These are phyloP conservation scores for Muschampia plurimacula DNA, from an alignment of 2,888 invertebrate genomes.

Conservation along the genomic window DNA sequence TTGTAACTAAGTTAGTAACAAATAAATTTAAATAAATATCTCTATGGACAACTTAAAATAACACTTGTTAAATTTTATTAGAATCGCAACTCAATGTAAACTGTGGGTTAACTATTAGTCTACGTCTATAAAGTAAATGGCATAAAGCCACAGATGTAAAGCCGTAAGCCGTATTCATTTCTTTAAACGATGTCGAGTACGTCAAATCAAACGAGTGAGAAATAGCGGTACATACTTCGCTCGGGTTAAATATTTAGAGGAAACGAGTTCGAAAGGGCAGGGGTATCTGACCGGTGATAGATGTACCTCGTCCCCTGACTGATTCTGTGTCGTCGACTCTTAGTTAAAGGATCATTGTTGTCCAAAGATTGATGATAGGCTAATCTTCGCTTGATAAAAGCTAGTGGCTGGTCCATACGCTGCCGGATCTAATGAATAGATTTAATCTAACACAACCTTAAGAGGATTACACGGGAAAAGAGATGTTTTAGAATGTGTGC, in stretches of 20 bases:
- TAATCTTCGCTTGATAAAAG: slow-evolving; percentile 65
- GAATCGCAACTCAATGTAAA: no score
- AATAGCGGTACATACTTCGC: slow-evolving; percentile 8
- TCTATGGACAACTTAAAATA: no score
- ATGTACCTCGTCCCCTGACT: slow-evolving; percentile 55
- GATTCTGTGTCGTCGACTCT: slow-evolving; percentile 66
- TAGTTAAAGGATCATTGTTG: slow-evolving; percentile 75
- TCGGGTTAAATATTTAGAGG: slow-evolving; percentile 37
- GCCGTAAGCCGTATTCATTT: neutral
- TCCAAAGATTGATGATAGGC: slow-evolving; percentile 71
- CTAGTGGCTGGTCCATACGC: slow-evolving; percentile 42
- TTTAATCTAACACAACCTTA: slow-evolving; percentile 43
- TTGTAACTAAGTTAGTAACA: no score
- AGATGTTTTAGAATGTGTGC: slow-evolving; percentile 37
- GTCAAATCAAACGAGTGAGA: neutral
- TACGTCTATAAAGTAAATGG: neutral
- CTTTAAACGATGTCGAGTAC: neutral
- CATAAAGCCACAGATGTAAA: neutral
- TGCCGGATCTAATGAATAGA: slow-evolving; percentile 52
- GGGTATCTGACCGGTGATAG: slow-evolving; percentile 57
- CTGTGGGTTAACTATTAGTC: neutral
- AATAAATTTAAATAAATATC: no score
- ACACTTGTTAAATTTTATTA: no score
- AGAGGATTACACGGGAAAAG: slow-evolving; percentile 39
- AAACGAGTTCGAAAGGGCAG: slow-evolving; percentile 47